Evolutionary conservation across 2,797 vertebrate species (phyloP).

Genomic region (Mastacembelus armatus): DNA sequence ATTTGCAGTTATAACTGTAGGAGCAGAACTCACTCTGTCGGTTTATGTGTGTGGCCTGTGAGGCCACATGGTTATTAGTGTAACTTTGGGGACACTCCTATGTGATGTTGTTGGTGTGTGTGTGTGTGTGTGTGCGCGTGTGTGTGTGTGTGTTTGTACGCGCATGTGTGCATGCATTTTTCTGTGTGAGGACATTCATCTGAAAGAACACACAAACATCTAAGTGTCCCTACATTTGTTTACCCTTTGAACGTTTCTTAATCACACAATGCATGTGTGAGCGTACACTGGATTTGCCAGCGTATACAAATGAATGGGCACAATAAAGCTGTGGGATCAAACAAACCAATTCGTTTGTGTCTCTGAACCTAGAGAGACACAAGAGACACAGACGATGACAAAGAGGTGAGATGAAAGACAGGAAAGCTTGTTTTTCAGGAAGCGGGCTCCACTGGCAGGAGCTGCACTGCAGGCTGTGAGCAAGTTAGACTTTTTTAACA

Average conservation of each 20-base stretch:
- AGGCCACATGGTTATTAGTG: constrained; percentile 7
- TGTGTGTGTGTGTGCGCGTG: background rate
- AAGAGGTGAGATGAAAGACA: constrained; percentile 60
- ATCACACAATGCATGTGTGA: constrained; percentile 7
- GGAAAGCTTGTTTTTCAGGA: constrained; percentile 45
- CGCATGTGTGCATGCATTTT: too few relatives aligned
- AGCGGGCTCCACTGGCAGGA: constrained; percentile 17
- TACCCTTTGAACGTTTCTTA: constrained; percentile 60
- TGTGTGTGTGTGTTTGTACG: constrained; percentile 6
- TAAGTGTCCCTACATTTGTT: constrained; percentile 44
- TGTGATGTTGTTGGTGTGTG: background rate
- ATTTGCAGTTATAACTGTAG: constrained; percentile 19
- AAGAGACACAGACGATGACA: constrained; percentile 42
- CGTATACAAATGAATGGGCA: constrained; percentile 38
- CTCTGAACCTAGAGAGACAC: constrained; percentile 47
- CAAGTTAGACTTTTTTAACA: constrained; percentile 36
- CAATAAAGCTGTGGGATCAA: constrained; percentile 62
- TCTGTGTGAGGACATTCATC: constrained; percentile 54
- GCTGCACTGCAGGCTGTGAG: constrained; percentile 9
- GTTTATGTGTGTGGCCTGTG: constrained; percentile 32
- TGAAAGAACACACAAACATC: constrained; percentile 46
- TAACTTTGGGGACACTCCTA: constrained; percentile 1
- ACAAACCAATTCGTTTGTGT: constrained; percentile 38
- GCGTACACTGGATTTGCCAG: background rate
- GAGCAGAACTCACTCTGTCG: constrained; percentile 12